Base-by-base conservation (phyloP, 2,113 vertebrate genomes). In the Smithornis capensis region DNA sequence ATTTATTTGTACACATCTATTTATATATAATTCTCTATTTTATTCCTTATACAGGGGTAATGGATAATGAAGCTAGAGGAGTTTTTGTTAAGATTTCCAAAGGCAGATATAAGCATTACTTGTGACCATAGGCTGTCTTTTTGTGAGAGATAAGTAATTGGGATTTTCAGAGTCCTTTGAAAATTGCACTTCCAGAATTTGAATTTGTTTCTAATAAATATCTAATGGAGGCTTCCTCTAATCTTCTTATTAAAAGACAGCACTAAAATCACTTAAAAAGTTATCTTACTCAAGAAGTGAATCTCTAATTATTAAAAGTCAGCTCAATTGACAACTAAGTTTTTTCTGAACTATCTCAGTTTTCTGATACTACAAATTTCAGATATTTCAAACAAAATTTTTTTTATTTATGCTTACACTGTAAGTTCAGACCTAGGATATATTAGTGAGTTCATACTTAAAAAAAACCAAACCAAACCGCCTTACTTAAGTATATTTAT, bases 1-100 rank as follows among this genome's bases (percentile, higher is more conserved):
- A 94, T 80, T 44, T 95, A 56, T 70, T 92, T 96, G n/a, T 83
- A 67, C 53, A 77, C 55, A 94, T 79, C 56, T 95, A 50, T 70
- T 88, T 96, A 33, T 89, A 67, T 86, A 83, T 93, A 45, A 68
- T 94, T 89, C 40, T 87, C 47, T 80, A n/a, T 10, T 18, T 7
- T 37, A 60, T 69, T 78, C n/a, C 42, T 94, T 90, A 71, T 55
- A 53, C 9, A 82, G n/a, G 19, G 24, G 19, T 77, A 78, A 79
- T 35, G 65, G 50, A n/a, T 90, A 95, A 77, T 67, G 75, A 88
- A 60, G 17, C 9, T 38, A 57, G 6, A 19, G 9, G 52, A 85
- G 45, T 28, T 87, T 83, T 90, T 68, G 14, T 5, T 83, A 52
- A 44, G 23, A 35, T 81, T 95, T 90, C 44, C 40, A 56, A 87